Base-by-base conservation (phyloP, 2,113 vertebrate species). In the Pycnonotus jocosus region DNA sequence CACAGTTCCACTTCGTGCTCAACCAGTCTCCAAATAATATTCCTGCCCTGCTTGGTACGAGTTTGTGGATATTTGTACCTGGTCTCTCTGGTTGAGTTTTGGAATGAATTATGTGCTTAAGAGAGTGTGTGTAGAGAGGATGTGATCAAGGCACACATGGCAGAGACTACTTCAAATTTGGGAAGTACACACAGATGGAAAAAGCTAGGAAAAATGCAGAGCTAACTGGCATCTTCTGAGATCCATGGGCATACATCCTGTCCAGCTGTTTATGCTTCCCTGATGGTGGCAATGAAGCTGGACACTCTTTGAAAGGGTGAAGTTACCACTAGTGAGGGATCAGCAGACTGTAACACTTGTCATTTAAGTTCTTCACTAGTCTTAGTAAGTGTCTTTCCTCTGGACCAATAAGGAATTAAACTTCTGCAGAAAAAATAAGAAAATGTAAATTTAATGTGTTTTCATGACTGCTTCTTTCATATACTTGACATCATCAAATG, bases 11-110 rank as follows among this genome's bases (percentile, higher is more conserved):
- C 97, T 99, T 99, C 35, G 99, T 99, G 82, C 98, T 99, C 77
- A 99, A 99, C 96, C 99, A 99, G 97, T 99, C 99, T 93, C 99
- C 99, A 85, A 99, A 99, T 97, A 99, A 99, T 97, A 99, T 99
- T 96, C 99, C 99, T 84, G 99, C 99, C 38, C 98, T 99, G 91
- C 98, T 99, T 2, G 99, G 99, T 98, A 98, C 96, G 98, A 94
- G 18, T 81, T 91, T n/a, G 7, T 88, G 65, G 31, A 7, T 78
- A 74, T 81, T 90, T 97, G 8, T 87, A 56, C 8, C 9, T 70
- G 25, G 3, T 86, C n/a, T 71, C 51, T 70, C 11, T 35, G 45
- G 5, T 25, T 79, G 65, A 45, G 10, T 81, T 92, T 69, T 48
- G 21, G 45, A 71, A 73, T 53, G 0, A 35, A 64, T 50, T 65